phyloP scores from a whole-genome alignment of 1,140 invertebrate species.

The Tetragnatha versicolor region DNA sequence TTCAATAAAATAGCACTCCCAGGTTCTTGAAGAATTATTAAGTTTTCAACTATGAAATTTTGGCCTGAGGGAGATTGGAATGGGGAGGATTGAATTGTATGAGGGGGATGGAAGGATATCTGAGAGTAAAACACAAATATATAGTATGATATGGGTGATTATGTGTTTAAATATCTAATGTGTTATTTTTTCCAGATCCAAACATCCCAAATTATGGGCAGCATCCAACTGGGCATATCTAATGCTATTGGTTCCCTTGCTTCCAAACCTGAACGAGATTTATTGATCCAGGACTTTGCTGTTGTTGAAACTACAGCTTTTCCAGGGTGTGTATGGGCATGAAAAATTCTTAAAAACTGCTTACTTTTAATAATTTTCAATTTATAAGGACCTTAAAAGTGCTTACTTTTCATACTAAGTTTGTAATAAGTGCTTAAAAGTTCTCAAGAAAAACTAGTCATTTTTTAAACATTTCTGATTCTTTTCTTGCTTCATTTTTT shows the following conservation, averaged over 20 bases:
- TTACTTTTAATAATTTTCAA: not conserved
- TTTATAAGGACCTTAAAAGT: not conserved
- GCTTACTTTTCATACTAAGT: too few species aligned
- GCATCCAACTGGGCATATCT: constrained; percentile 95
- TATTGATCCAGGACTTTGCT: constrained; percentile 99
- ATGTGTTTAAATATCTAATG: too few species aligned
- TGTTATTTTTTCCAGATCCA: constrained; percentile 74
- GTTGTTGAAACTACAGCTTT: constrained; percentile 98
- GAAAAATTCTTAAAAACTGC: not conserved
- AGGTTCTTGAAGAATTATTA: too few species aligned
- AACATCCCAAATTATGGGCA: constrained; percentile 96
- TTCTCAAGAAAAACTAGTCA: too few species aligned
- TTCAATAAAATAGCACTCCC: too few species aligned
- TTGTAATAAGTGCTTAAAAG: too few species aligned
- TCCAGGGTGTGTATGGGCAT: constrained; percentile 69
- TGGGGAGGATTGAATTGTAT: not conserved
- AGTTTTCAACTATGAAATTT: too few species aligned
- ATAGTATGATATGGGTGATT: too few species aligned
- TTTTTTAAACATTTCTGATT: too few species aligned
- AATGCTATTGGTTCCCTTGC: constrained; percentile 95
- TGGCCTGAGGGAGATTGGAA: too few species aligned
- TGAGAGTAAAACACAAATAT: not conserved
- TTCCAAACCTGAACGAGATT: constrained; percentile 95
- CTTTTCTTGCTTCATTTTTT: too few species aligned
- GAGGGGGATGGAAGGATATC: not conserved